Percentiles rank a stretch among this genome's conserved stretches.
phyloP scores from a whole-genome alignment of 2,113 vertebrate species.

The Phocoena sinus region DNA sequence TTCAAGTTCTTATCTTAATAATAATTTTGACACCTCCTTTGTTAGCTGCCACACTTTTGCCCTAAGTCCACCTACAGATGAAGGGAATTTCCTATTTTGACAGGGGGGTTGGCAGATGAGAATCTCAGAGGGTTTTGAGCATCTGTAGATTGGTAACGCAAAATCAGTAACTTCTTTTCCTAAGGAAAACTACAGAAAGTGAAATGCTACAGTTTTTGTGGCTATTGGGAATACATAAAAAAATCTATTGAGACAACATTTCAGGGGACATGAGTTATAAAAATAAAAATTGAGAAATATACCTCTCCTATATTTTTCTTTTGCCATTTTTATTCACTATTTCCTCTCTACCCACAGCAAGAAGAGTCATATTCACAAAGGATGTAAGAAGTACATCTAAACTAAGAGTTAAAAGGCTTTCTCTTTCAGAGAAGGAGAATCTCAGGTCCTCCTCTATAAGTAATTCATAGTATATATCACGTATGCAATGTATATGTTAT shows the following conservation, averaged over 20 bases:
- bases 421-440: background rate
- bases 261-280: background rate
- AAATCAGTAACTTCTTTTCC: background rate
- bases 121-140: background rate
- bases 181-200: background rate
- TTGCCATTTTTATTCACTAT: background rate
- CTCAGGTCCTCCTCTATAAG: background rate
- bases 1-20: conserved; percentile 27
- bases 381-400: background rate
- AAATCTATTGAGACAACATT: background rate
- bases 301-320: background rate
- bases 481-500: background rate
- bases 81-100: background rate
- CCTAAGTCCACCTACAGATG: background rate
- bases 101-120: background rate
- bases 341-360: background rate
- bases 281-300: background rate
- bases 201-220: background rate
- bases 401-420: background rate
- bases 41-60: background rate
- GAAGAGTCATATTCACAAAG: background rate
- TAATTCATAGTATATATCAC: background rate
- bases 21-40: conserved; percentile 31
- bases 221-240: background rate
- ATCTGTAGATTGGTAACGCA: background rate